Base-by-base conservation (phyloP, 2,113 vertebrate species). In the Syngnathus floridae region DNA sequence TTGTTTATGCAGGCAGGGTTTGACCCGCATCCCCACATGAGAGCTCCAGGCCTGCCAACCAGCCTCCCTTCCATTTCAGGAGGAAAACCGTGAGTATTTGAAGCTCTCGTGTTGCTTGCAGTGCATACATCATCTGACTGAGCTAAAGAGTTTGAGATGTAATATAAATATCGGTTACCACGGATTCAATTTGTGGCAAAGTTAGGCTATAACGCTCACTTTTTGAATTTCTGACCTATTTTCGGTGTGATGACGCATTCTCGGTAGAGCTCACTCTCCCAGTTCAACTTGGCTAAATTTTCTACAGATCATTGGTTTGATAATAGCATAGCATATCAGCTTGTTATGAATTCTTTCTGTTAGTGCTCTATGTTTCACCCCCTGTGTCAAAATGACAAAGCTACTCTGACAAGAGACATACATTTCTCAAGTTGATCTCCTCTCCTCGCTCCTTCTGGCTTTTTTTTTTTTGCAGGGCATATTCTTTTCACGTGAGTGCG, bases 401-500 rank as follows among this genome's bases (percentile, higher is more conserved):
- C 8, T 9, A 41, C 37, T 41, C 9, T 61, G 58, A 56, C 21
- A 58, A 41, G 31, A 7, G 12, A 35, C 41, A 9, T 12, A 1
- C 7, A 35, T 6, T 5, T 59, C 11, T 71, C 55, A 36, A 8
- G 22, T n/a, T 76, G 61, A 66, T 21, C 43, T 2, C 7, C 8
- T 45, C 9, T 2, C 7, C 8, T 45, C 9, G 68, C 21, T 26
- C 8, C 14, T 5, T 26, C 2, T 48, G 41, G 13, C 1, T 72
- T 31, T 16, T 11, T 72, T 31, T 16, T 11, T 31, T 11, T 31
- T 40, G 14, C 86, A 98, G 95, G 49, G 96, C 96, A 0, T 98
- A 98, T 86, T 98, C 96, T 4, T 98, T 98, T 77, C 96, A 98
- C 0, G 95, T 98, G 31, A 96, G 95, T 0, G 95, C 95, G 0